Evolutionary conservation across 2,888 invertebrate species (phyloP).

Genomic region (Daptonema setosum): DNA sequence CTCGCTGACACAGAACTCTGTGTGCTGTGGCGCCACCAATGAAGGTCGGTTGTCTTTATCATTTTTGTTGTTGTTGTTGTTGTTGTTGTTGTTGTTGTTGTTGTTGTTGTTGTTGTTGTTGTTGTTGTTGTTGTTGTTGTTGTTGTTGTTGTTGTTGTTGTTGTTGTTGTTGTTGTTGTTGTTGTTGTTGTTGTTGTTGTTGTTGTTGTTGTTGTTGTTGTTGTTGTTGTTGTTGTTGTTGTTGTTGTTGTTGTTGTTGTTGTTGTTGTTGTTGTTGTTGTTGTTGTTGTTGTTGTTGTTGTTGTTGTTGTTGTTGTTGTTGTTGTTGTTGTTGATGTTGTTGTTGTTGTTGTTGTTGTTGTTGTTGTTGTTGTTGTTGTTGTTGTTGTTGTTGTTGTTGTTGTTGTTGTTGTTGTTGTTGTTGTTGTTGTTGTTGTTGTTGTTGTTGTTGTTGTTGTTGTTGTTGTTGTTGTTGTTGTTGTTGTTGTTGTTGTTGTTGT

Average conservation of each 20-base stretch:
- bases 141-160: background rate
- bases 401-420: background rate
- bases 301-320: background rate
- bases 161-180: background rate
- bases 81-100: background rate
- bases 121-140: background rate
- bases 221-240: background rate
- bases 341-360: background rate
- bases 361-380: background rate
- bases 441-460: background rate
- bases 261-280: background rate
- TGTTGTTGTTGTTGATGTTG: background rate
- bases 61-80: background rate
- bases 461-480: background rate
- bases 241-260: background rate
- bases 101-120: background rate
- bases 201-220: background rate
- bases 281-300: background rate
- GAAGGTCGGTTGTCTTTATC: conserved; percentile 10
- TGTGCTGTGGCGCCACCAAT: conserved; percentile 25
- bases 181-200: background rate
- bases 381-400: background rate
- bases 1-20: conserved; percentile 13
- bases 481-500: background rate
- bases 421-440: background rate